phyloP scores from a whole-genome alignment of 1,140 invertebrate species.

The Teleogryllus occipitalis region DNA sequence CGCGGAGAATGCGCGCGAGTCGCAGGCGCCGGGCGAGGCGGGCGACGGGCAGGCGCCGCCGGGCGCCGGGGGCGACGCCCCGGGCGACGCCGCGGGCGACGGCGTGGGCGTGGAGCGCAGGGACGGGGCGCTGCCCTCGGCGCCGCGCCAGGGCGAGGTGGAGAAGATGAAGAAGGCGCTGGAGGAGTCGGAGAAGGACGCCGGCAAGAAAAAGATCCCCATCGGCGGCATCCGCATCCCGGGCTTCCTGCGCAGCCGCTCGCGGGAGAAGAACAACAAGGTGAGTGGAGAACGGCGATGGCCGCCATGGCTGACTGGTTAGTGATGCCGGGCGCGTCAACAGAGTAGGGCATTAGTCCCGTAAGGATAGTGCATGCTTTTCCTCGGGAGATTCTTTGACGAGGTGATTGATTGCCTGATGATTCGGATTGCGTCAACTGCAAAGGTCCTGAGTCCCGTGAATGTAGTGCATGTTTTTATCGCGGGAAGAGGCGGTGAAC shows the following conservation, averaged over 20 bases:
- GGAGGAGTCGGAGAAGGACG: slow-evolving; percentile 53
- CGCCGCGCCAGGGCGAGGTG: slow-evolving; percentile 32
- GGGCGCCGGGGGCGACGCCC: slow-evolving; percentile 56
- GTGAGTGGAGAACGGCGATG: no score
- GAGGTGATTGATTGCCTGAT: no score
- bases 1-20: slow-evolving; percentile 41
- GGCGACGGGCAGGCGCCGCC: slow-evolving; percentile 59
- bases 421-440: no score
- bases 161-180: slow-evolving; percentile 44
- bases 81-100: slow-evolving; percentile 2
- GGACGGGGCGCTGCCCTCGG: slow-evolving; percentile 26
- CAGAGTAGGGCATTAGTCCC: no score
- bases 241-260: slow-evolving; percentile 52
- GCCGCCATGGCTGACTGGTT: no score
- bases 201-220: slow-evolving; percentile 65
- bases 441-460: no score
- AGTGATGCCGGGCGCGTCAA: no score
- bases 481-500: no score
- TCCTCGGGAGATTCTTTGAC: no score
- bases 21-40: slow-evolving; percentile 39
- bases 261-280: slow-evolving; percentile 55
- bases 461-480: no score
- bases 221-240: slow-evolving; percentile 76
- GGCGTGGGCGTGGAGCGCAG: slow-evolving; percentile 34
- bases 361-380: no score